Conservation (phyloP, 1,140 invertebrate genomes). For the Apis mellifera region Amel_HAv3.1 CM009933.2:5088501-5089000, state of each 20-base stretch:
- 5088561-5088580: not conserved
- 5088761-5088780: not conserved
- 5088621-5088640: too few relatives aligned
- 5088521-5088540: not conserved
- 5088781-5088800: not conserved
- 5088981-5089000: not conserved
- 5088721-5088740: too few relatives aligned
- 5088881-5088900: slow-evolving; percentile 51
- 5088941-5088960: not conserved
- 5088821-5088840: slow-evolving; percentile 39
- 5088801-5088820: slow-evolving; percentile 11
- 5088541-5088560: not conserved
- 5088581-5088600: too few relatives aligned
- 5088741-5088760: too few relatives aligned
- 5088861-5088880: slow-evolving; percentile 43
- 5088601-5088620: too few relatives aligned
- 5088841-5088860: slow-evolving; percentile 13
- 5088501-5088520: too few relatives aligned
- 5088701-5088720: not conserved
- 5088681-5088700: not conserved
- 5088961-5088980: not conserved
- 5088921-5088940: slow-evolving; percentile 54
- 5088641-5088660: too few relatives aligned
- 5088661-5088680: too few relatives aligned
- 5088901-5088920: slow-evolving; percentile 9